phyloP scores from a whole-genome alignment of 2,888 invertebrate species.

The Phoenoteleia sp. region DNA sequence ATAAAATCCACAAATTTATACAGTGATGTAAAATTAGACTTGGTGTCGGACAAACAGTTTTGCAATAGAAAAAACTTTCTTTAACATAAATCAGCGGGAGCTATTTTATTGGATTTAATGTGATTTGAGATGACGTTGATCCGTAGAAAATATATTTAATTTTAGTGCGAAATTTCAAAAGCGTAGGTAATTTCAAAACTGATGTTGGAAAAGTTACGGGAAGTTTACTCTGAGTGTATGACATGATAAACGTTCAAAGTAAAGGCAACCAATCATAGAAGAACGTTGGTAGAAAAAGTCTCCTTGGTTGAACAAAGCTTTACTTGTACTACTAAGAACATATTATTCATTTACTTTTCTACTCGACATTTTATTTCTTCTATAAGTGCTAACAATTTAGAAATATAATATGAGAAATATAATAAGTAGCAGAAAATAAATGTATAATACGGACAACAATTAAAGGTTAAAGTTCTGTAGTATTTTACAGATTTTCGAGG shows the following conservation, averaged over 20 bases:
- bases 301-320: constrained; percentile 25
- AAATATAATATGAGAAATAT: too few relatives aligned
- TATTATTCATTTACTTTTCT: too few relatives aligned
- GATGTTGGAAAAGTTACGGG: constrained; percentile 39
- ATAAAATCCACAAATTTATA: not conserved
- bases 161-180: constrained; percentile 39
- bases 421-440: too few relatives aligned
- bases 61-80: not conserved
- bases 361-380: too few relatives aligned
- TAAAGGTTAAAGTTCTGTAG: too few relatives aligned
- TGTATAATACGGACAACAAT: too few relatives aligned
- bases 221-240: constrained; percentile 34
- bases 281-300: constrained; percentile 24
- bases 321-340: constrained; percentile 39
- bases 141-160: constrained; percentile 41
- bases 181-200: constrained; percentile 36
- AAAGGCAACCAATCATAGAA: constrained; percentile 45
- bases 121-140: constrained; percentile 32
- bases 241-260: constrained; percentile 43
- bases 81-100: constrained; percentile 21
- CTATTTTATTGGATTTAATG: constrained; percentile 32
- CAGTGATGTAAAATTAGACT: not conserved
- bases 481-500: too few relatives aligned
- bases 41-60: not conserved
- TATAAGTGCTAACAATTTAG: too few relatives aligned